Percentiles rank a stretch among this genome's conserved stretches.
These are phyloP conservation scores for Sarcophaga bullata DNA, from an alignment of 1,140 invertebrate genomes.

Conservation along the genomic window DNA sequence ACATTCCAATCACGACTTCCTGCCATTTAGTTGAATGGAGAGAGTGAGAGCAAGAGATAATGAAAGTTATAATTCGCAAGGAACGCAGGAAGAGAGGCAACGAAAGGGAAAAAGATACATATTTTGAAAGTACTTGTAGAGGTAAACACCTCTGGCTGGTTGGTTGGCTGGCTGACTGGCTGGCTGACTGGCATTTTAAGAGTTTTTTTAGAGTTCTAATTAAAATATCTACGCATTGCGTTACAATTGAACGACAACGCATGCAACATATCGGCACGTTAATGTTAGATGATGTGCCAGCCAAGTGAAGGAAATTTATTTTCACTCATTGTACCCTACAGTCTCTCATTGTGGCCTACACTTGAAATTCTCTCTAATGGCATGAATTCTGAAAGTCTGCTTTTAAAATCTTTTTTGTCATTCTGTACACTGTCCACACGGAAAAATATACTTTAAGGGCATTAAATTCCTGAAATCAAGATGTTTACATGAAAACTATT, in stretches of 20 bases:
- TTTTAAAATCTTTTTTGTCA: too few species aligned
- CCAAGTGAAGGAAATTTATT: conserved; percentile 27
- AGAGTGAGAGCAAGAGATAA: not conserved
- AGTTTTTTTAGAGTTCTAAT: conserved; percentile 34
- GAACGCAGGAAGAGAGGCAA: not conserved
- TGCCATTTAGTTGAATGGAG: not conserved
- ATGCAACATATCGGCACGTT: conserved; percentile 21
- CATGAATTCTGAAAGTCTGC: too few species aligned
- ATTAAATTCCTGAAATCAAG: too few species aligned
- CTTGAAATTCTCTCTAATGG: too few species aligned
- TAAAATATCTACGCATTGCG: conserved; percentile 30
- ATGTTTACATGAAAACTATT: too few species aligned
- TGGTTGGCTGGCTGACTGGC: not conserved
- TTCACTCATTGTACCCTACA: too few species aligned
- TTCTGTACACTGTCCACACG: too few species aligned
- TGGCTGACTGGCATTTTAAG: not conserved
- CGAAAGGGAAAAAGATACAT: not conserved
- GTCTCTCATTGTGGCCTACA: too few species aligned
- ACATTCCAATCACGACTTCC: conserved; percentile 38
- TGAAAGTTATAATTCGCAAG: not conserved
- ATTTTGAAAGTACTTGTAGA: too few species aligned
- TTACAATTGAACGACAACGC: not conserved
- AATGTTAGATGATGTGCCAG: conserved; percentile 21
- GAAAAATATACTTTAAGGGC: too few species aligned
- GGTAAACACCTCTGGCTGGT: too few species aligned